Base-by-base conservation (phyloP, 2,888 invertebrate species). In the Drosophila suboccidentalis region DNA sequence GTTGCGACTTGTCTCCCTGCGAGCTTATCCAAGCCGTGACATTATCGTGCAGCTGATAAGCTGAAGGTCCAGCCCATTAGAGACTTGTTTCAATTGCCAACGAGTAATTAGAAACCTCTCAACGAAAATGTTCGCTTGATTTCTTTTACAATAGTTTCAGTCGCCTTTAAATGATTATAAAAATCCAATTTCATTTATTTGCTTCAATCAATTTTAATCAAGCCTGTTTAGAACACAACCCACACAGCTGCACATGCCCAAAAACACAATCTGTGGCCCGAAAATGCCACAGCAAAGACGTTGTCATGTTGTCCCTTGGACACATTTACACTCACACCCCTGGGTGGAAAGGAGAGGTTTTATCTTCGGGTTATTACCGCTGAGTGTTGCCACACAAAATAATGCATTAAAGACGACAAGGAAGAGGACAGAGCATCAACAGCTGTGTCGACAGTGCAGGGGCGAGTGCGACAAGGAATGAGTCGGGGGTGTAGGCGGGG, bases 141-240 rank as follows among this genome's bases (percentile, higher is more conserved):
- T 74, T 63, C 49, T 67, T 71, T 66, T 41, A 32, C 51, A 58
- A 53, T 69, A 63, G 49, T 70, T 62, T 55, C 6, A 55, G 41
- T 15, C 51, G 57, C 47, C 67, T 71, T 43, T 44, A 58, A 29
- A 72, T 74, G 70, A 71, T 72, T 75, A 72, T 72, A 83, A 88
- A 87, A 77, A 78, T 83, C 68, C 78, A 80, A 76, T 75, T 75
- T 62, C 68, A 80, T 77, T 78, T 78, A 78, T 83, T 80, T 87
- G 85, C 82, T 89, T 85, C 90, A 89, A 90, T 89, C 90, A 90
- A 90, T 90, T 89, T 89, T 80, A 89, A 90, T 90, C 89, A 90
- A 82, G 73, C 60, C 69, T 65, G 50, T 51, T 58, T 26, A 60
- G 19, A 63, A 65, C 59, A 66, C 55, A 26, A 67, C 68, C 58